phyloP scores from a whole-genome alignment of 2,113 vertebrate genomes.

The Rhinichthys klamathensis region DNA sequence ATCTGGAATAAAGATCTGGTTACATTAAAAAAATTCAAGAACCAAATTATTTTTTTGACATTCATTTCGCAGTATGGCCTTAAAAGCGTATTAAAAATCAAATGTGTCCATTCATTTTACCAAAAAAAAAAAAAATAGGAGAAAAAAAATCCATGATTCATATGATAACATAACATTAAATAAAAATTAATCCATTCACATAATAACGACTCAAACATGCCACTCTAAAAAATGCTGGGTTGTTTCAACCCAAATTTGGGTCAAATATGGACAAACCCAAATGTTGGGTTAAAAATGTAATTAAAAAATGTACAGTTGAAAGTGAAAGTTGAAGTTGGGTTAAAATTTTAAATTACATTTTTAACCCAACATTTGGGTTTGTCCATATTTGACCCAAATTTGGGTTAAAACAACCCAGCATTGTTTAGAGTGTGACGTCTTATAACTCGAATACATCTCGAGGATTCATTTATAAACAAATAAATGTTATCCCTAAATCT shows the following conservation, averaged over 20 bases:
- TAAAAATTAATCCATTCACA: not conserved
- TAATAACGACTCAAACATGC: not conserved
- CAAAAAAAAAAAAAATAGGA: too few relatives aligned
- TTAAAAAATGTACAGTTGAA: too few relatives aligned
- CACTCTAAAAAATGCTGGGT: too few relatives aligned
- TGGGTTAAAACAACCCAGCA: too few relatives aligned
- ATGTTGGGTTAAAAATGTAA: too few relatives aligned
- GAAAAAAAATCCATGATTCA: not conserved
- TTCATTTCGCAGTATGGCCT: not conserved
- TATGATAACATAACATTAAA: not conserved
- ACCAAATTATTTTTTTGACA: not conserved
- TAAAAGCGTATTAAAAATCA: not conserved
- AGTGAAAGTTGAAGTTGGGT: too few relatives aligned
- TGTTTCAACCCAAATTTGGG: too few relatives aligned
- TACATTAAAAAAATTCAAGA: not conserved
- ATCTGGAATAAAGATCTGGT: not conserved
- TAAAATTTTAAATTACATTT: too few relatives aligned
- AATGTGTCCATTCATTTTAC: not conserved
- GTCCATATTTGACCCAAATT: too few relatives aligned
- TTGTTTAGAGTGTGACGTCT: too few relatives aligned
- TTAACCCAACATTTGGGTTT: too few relatives aligned
- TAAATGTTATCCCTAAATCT: not conserved
- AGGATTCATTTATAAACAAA: not conserved
- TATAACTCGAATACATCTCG: not conserved
- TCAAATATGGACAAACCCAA: too few relatives aligned